Conservation (phyloP, 2,888 invertebrate species). For the Drosophila mayaguana region DNA sequence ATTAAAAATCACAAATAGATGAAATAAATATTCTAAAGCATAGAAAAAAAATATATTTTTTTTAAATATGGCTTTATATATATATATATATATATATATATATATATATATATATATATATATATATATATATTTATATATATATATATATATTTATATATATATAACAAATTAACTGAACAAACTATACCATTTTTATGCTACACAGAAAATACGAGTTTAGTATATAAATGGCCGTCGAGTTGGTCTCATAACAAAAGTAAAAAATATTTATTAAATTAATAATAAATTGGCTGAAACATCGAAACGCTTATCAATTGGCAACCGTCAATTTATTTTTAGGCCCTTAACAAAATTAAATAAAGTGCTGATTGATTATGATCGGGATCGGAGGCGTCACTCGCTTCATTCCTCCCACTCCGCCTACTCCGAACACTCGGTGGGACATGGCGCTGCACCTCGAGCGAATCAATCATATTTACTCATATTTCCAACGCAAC, state of each 20-base stretch:
- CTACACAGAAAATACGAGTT: neutral
- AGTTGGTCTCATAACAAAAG: constrained; percentile 29
- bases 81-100: too few relatives aligned
- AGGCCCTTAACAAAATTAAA: constrained; percentile 48
- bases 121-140: too few relatives aligned
- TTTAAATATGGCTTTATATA: too few relatives aligned
- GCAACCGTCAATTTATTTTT: constrained; percentile 63
- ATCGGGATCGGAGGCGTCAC: constrained; percentile 47
- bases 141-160: too few relatives aligned
- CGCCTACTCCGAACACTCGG: constrained; percentile 7
- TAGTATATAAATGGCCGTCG: constrained; percentile 25
- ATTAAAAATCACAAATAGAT: too few relatives aligned
- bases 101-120: too few relatives aligned
- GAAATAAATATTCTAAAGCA: too few relatives aligned
- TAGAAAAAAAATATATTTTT: too few relatives aligned
- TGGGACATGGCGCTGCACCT: constrained; percentile 14
- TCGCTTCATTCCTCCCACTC: constrained; percentile 12
- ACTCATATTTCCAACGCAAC: constrained; percentile 24
- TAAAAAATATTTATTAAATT: constrained; percentile 39
- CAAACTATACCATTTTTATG: neutral
- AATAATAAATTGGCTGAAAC: constrained; percentile 65
- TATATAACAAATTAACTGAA: too few relatives aligned
- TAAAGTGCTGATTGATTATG: constrained; percentile 60
- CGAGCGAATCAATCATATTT: constrained; percentile 71
- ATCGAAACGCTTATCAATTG: constrained; percentile 57